Percentiles rank a stretch among this genome's conserved stretches.
Evolutionary conservation across 2,797 vertebrate species (phyloP).

Genomic region (Furcifer pardalis): DNA sequence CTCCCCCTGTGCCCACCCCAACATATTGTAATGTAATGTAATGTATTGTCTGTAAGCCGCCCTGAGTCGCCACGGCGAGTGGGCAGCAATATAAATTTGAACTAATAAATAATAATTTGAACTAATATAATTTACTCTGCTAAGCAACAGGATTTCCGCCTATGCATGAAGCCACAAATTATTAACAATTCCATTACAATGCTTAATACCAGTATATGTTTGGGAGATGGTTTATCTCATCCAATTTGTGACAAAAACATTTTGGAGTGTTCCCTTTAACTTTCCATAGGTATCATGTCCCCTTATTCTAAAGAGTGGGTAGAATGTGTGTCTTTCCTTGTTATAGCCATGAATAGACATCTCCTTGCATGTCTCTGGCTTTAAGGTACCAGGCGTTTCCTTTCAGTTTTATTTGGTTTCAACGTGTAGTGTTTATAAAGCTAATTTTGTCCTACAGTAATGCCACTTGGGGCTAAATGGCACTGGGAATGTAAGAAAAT

Average conservation of each 20-base stretch:
- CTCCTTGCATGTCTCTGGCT: neutral
- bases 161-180: neutral
- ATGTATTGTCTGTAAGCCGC: no score
- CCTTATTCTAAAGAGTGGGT: neutral
- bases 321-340: no score
- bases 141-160: no score
- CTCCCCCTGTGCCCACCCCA: no score
- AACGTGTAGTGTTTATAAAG: neutral
- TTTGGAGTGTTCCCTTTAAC: neutral
- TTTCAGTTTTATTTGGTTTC: neutral
- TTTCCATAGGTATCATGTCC: neutral
- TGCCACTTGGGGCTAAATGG: neutral
- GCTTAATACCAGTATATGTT: neutral
- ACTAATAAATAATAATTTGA: no score
- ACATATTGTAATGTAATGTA: no score
- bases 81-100: no score
- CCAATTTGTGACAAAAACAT: neutral
- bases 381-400: neutral
- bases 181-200: neutral
- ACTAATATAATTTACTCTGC: no score
- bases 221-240: neutral
- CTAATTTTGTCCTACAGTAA: neutral
- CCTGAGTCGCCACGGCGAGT: no score
- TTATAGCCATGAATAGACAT: neutral
- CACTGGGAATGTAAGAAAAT: neutral